phyloP scores from a whole-genome alignment of 1,140 invertebrate genomes.

The Pseudomyrmex cubaensis region DNA sequence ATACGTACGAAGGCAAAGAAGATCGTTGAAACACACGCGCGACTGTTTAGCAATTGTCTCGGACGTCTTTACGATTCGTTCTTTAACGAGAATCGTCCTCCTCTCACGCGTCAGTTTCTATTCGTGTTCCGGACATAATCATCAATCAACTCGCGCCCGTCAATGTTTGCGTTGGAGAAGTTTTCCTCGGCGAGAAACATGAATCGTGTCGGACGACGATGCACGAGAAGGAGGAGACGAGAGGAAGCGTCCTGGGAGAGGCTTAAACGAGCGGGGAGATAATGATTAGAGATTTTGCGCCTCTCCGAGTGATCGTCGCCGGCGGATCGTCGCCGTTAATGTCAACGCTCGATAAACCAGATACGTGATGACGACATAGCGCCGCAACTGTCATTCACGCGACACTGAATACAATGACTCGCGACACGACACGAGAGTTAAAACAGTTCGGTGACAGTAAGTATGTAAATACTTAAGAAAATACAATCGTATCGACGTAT shows the following conservation, averaged over 20 bases:
- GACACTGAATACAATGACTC: constrained; percentile 7
- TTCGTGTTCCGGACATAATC: constrained; percentile 44
- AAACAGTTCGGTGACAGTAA: not conserved
- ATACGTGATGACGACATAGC: not conserved
- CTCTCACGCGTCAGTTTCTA: constrained; percentile 24
- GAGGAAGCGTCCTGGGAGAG: not conserved
- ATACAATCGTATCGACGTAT: not conserved
- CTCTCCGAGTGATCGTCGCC: constrained; percentile 14
- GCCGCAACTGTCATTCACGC: not conserved
- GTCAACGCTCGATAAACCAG: constrained; percentile 49
- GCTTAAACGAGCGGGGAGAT: not conserved
- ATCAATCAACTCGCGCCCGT: constrained; percentile 37
- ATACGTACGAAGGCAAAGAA: not conserved
- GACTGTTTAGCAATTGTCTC: constrained; percentile 55
- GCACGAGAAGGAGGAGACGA: not conserved
- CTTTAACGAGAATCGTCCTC: constrained; percentile 26
- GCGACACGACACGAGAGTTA: not conserved
- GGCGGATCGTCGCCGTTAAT: constrained; percentile 33
- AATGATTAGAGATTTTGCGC: constrained; percentile 35
- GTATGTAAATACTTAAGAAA: not conserved
- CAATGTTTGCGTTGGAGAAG: constrained; percentile 32
- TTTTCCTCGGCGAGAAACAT: constrained; percentile 18
- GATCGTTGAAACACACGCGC: not conserved
- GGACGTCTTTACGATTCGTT: constrained; percentile 46
- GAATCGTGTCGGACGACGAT: not conserved